Conservation (phyloP, 2,113 vertebrate species). For the Labeo catla region DNA sequence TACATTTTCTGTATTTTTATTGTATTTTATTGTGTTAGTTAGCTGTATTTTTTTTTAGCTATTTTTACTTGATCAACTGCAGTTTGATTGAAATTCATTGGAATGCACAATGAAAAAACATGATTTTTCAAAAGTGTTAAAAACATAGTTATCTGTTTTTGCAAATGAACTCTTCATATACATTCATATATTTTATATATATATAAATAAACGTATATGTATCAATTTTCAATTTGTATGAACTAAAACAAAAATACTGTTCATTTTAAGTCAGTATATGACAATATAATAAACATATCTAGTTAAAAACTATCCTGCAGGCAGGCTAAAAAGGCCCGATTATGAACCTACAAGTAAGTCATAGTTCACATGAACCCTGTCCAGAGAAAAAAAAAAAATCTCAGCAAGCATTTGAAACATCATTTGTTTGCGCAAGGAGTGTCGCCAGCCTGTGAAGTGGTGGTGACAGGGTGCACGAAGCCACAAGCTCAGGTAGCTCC, state of each 20-base stretch:
- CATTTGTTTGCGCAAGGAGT: constrained; percentile 79
- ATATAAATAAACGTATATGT: too few species aligned
- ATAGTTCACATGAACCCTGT: constrained; percentile 29
- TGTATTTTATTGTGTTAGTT: too few species aligned
- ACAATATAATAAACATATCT: not conserved
- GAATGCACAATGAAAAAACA: too few species aligned
- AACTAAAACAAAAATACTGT: not conserved
- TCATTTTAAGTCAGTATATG: not conserved
- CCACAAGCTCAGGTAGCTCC: constrained; percentile 38
- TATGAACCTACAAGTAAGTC: constrained; percentile 4
- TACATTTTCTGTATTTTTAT: too few species aligned
- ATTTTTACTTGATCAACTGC: too few species aligned
- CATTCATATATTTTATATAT: too few species aligned
- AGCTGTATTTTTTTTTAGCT: too few species aligned
- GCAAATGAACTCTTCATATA: too few species aligned
- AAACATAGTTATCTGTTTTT: too few species aligned
- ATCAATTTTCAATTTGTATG: too few species aligned
- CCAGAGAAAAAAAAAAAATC: constrained; percentile 67
- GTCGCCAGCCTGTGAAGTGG: constrained; percentile 72
- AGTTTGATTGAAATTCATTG: too few species aligned
- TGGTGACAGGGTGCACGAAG: constrained; percentile 65
- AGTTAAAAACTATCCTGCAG: not conserved
- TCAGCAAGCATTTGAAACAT: constrained; percentile 74
- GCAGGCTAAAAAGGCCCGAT: not conserved
- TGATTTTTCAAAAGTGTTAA: too few species aligned